Conservation (phyloP, 1,140 invertebrate genomes). For the Triops cancriformis region DNA sequence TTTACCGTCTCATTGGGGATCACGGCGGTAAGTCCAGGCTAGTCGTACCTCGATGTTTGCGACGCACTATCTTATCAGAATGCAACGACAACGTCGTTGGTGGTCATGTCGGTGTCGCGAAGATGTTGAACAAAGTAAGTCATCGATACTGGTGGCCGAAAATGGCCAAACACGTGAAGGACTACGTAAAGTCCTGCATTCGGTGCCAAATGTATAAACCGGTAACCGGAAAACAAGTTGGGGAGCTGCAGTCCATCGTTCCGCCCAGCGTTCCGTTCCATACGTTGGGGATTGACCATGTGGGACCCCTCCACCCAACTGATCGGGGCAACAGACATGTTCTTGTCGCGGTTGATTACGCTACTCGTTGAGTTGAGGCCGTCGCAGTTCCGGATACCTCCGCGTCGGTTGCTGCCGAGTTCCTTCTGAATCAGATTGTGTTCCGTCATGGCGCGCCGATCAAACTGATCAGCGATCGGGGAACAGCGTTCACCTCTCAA, state of each 20-base stretch:
- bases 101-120: too few relatives aligned
- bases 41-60: constrained; percentile 22
- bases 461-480: neutral
- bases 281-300: constrained; percentile 36
- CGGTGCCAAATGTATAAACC: constrained; percentile 32
- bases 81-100: too few relatives aligned
- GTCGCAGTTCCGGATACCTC: constrained; percentile 29
- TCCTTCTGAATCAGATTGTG: constrained; percentile 30
- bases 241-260: constrained; percentile 26
- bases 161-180: too few relatives aligned
- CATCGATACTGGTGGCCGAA: too few relatives aligned
- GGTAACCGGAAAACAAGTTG: neutral
- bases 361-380: too few relatives aligned
- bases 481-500: constrained; percentile 15
- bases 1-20: neutral
- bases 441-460: neutral
- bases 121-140: too few relatives aligned
- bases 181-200: constrained; percentile 29
- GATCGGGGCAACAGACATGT: too few relatives aligned
- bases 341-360: too few relatives aligned
- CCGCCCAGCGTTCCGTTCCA: constrained; percentile 30
- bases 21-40: constrained; percentile 15
- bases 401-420: too few relatives aligned
- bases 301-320: constrained; percentile 33
- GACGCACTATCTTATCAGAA: too few relatives aligned